Percentiles rank a stretch among this genome's conserved stretches.
These are phyloP conservation scores for Rhinolophus ferrumequinum DNA, from an alignment of 2,113 vertebrate species.

Conservation along the genomic window DNA sequence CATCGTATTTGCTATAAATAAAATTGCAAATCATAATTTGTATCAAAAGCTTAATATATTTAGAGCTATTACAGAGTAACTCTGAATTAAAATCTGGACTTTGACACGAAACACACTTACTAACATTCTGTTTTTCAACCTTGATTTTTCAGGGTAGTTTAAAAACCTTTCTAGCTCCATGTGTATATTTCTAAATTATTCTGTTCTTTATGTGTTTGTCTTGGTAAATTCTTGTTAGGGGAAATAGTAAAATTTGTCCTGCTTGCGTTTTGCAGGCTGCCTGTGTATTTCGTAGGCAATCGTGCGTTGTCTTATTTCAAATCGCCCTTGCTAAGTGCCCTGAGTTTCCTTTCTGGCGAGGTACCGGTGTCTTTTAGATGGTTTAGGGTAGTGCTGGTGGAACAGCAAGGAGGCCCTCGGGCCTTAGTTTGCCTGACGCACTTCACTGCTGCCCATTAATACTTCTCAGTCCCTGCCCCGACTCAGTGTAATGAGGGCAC, in stretches of 20 bases:
- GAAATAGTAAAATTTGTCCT: neutral
- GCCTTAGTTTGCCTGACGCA: slow-evolving; percentile 88
- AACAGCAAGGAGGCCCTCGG: slow-evolving; percentile 85
- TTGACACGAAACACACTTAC: neutral
- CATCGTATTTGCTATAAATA: neutral
- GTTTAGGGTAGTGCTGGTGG: slow-evolving; percentile 82
- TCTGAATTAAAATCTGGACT: neutral
- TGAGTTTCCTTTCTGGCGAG: neutral
- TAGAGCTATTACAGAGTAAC: neutral
- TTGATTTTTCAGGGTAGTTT: neutral
- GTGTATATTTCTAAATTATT: neutral
- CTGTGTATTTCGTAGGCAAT: slow-evolving; percentile 24
- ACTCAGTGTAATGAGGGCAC: slow-evolving; percentile 88
- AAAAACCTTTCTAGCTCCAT: neutral
- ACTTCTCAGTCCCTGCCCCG: slow-evolving; percentile 88
- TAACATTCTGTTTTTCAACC: neutral
- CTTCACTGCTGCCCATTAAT: slow-evolving; percentile 89
- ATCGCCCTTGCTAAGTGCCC: neutral
- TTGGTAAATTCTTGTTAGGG: neutral
- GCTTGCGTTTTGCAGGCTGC: neutral
- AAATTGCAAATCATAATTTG: neutral
- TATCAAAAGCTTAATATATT: neutral
- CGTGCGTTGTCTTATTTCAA: neutral
- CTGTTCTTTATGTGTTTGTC: neutral
- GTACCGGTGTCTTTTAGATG: slow-evolving; percentile 80